Percentiles rank a stretch among this genome's conserved stretches.
Evolutionary conservation across 2,888 invertebrate species (phyloP).

Genomic region (Antitype chi): DNA sequence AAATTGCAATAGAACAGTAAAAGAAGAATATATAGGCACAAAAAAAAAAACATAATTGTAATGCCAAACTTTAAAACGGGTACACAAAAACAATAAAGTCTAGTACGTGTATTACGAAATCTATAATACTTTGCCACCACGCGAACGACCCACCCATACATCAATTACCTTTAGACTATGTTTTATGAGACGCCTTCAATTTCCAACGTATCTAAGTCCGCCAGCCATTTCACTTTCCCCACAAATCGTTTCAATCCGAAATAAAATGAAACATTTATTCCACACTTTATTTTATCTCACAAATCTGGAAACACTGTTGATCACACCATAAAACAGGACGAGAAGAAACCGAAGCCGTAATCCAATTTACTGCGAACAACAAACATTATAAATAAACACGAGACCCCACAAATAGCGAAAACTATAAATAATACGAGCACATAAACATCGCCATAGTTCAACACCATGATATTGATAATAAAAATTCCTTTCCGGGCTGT

Average conservation of each 20-base stretch:
- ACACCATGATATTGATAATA: slow-evolving; percentile 83
- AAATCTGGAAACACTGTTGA: slow-evolving; percentile 68
- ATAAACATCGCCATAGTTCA: slow-evolving; percentile 72
- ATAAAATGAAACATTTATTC: slow-evolving; percentile 67
- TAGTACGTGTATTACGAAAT: not conserved
- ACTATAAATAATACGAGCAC: slow-evolving; percentile 75
- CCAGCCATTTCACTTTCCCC: slow-evolving; percentile 48
- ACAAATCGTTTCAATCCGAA: slow-evolving; percentile 61
- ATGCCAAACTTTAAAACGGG: not conserved
- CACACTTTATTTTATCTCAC: slow-evolving; percentile 65
- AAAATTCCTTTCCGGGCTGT: slow-evolving; percentile 79
- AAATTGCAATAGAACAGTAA: not conserved
- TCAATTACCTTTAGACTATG: slow-evolving; percentile 26
- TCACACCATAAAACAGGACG: slow-evolving; percentile 65
- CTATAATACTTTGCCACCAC: not conserved
- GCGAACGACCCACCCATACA: slow-evolving; percentile 10
- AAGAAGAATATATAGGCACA: not conserved
- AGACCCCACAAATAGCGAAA: slow-evolving; percentile 69
- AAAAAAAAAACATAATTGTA: not conserved
- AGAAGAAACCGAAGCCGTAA: slow-evolving; percentile 63
- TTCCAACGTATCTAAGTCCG: slow-evolving; percentile 46
- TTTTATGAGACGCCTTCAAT: slow-evolving; percentile 56
- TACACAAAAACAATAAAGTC: not conserved
- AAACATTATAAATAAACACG: slow-evolving; percentile 70
- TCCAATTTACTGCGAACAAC: slow-evolving; percentile 71